phyloP scores from a whole-genome alignment of 2,888 invertebrate species.

The Cynaeus angustus region DNA sequence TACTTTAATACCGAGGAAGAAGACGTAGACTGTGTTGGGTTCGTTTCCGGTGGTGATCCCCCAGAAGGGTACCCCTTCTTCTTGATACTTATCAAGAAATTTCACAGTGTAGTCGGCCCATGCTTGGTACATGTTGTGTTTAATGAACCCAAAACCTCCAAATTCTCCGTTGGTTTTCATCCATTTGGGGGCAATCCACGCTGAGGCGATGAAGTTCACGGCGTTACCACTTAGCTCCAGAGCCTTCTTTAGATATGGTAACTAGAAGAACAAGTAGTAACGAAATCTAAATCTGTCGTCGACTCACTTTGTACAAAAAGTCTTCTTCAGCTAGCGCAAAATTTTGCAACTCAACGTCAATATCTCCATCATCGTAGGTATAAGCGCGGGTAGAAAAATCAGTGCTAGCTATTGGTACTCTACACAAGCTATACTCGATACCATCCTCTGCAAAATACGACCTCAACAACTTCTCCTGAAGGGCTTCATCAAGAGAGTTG shows the following conservation, averaged over 20 bases:
- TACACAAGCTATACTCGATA: constrained; percentile 84
- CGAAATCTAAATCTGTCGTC: too few species aligned
- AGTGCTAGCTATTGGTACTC: constrained; percentile 89
- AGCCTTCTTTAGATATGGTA: constrained; percentile 41
- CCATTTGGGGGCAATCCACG: constrained; percentile 73
- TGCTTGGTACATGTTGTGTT: constrained; percentile 76
- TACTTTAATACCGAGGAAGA: too few species aligned
- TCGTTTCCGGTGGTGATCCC: constrained; percentile 91
- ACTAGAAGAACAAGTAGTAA: constrained; percentile 21
- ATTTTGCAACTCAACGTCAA: constrained; percentile 73
- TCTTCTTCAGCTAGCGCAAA: constrained; percentile 82
- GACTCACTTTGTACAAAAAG: constrained; percentile 75
- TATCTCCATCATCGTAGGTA: constrained; percentile 82
- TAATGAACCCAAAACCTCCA: constrained; percentile 64
- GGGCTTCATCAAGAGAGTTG: constrained; percentile 73
- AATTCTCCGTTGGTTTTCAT: constrained; percentile 71
- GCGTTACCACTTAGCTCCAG: constrained; percentile 18
- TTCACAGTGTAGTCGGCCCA: constrained; percentile 88
- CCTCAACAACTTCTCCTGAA: constrained; percentile 74
- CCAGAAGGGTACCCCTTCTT: constrained; percentile 83
- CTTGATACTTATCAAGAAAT: constrained; percentile 84
- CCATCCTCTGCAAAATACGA: constrained; percentile 83
- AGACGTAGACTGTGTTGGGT: constrained; percentile 74
- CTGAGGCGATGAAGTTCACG: constrained; percentile 66
- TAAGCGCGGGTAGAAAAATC: constrained; percentile 90